Evolutionary conservation across 1,140 invertebrate species (phyloP).

Genomic region (Pogonognathellus flavescens): DNA sequence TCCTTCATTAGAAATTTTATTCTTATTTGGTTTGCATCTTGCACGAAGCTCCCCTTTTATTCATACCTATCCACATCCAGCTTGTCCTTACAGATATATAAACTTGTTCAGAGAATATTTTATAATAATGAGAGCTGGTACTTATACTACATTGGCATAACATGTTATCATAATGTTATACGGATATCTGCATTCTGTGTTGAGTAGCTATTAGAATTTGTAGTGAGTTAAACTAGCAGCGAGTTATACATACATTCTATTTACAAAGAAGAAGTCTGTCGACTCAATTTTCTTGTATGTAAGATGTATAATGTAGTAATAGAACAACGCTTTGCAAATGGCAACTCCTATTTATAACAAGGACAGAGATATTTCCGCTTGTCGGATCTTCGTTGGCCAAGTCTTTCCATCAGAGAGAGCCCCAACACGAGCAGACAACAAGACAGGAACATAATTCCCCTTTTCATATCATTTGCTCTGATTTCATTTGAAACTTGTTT

Average conservation of each 20-base stretch:
- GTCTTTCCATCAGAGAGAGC: too few species aligned
- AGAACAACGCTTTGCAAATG: neutral
- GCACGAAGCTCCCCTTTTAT: neutral
- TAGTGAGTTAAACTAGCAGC: too few species aligned
- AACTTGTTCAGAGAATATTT: too few species aligned
- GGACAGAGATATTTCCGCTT: slow-evolving; percentile 32
- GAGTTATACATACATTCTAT: too few species aligned
- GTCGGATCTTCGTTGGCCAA: slow-evolving; percentile 18
- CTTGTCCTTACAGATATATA: neutral
- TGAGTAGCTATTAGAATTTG: neutral
- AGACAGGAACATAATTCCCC: slow-evolving; percentile 3
- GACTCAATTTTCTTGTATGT: neutral
- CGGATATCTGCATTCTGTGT: neutral
- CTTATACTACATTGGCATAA: neutral
- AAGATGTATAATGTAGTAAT: too few species aligned
- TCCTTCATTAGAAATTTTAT: slow-evolving; percentile 5
- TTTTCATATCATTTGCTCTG: slow-evolving; percentile 45
- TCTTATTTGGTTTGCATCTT: neutral
- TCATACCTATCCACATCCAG: neutral
- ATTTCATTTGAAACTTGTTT: slow-evolving; percentile 19
- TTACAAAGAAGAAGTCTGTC: neutral
- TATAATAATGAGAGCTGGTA: too few species aligned
- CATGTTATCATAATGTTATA: slow-evolving; percentile 29
- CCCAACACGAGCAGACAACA: neutral
- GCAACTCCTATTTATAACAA: neutral